Conservation (phyloP, 2,888 invertebrate species). For the Thereva unica region DNA sequence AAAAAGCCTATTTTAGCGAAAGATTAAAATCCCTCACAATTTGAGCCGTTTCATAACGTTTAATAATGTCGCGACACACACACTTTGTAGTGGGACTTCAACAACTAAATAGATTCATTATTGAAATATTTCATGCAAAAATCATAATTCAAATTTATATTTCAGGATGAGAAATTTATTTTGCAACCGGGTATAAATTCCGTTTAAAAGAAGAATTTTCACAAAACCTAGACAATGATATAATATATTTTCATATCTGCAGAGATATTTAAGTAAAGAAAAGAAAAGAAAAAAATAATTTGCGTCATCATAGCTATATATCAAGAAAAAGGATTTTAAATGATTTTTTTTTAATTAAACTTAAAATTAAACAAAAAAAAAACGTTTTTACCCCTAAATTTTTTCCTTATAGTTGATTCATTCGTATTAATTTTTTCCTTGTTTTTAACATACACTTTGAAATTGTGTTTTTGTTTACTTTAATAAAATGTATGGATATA, state of each 20-base stretch:
- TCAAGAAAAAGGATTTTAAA: neutral
- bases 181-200: slow-evolving; percentile 34
- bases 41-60: slow-evolving; percentile 1
- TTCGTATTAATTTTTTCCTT: slow-evolving; percentile 12
- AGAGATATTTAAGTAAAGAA: neutral
- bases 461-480: slow-evolving; percentile 23
- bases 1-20: slow-evolving; percentile 21
- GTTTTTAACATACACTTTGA: slow-evolving; percentile 10
- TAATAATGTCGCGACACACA: slow-evolving; percentile 4
- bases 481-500: slow-evolving; percentile 20
- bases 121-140: neutral
- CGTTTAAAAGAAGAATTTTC: slow-evolving; percentile 1
- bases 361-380: neutral
- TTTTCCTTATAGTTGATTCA: neutral
- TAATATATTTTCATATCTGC: neutral
- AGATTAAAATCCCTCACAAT: slow-evolving; percentile 6
- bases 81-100: neutral
- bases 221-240: slow-evolving; percentile 2
- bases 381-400: neutral
- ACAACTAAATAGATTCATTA: slow-evolving; percentile 7
- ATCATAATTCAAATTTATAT: slow-evolving; percentile 33
- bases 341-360: neutral
- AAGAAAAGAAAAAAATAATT: neutral
- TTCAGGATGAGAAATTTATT: slow-evolving; percentile 38
- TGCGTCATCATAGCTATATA: neutral